Base-by-base conservation (phyloP, 2,888 invertebrate species). In the Hyposoter dolosus region DNA sequence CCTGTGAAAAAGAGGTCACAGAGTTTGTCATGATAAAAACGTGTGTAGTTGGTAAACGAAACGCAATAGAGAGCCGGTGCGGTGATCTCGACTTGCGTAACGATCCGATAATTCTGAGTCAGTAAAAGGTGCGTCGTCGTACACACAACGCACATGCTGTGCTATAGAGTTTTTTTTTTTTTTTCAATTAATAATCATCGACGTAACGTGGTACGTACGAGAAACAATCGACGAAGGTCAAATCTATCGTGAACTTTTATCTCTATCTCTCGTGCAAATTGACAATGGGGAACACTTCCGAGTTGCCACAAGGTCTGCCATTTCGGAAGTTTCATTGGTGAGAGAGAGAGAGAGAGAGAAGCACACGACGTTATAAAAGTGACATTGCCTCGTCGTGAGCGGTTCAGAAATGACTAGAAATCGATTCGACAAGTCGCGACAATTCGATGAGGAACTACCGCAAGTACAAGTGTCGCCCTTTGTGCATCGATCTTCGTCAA, bases 391-490 rank as follows among this genome's bases (percentile, higher is more conserved):
- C 19, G 19, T 71, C 75, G 65, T n/a, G 50, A 82, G 77, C 32
- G 47, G 65, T 72, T 23, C 23, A 68, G 80, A 63, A 53, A 68
- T 81, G 76, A 69, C 47, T 28, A 28, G 60, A 77, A 40, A 71
- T 79, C 76, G 75, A 82, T 47, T 56, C 81, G 83, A 72, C 35
- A 53, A 63, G 12, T 56, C 82, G 76, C 35, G 74, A 35, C 60
- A 65, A 75, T 75, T 71, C 83, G 75, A 86, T 86, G 86, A 86
- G 83, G 83, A 75, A 84, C 86, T 75, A 75, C 75, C 83, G 78
- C 69, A 69, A 65, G 69, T 56, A 53, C 75, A 71, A 81, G 68
- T 68, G 50, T 81, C 80, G 56, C 56, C 47, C 60, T 47, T 23
- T 35, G 47, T 56, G 68, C 81, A 77, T 80, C 65, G 77, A 77